Evolutionary conservation across 1,140 invertebrate species (phyloP), one percentile per base, ranked within the genome.

Genomic region (Cydia amplana): DNA sequence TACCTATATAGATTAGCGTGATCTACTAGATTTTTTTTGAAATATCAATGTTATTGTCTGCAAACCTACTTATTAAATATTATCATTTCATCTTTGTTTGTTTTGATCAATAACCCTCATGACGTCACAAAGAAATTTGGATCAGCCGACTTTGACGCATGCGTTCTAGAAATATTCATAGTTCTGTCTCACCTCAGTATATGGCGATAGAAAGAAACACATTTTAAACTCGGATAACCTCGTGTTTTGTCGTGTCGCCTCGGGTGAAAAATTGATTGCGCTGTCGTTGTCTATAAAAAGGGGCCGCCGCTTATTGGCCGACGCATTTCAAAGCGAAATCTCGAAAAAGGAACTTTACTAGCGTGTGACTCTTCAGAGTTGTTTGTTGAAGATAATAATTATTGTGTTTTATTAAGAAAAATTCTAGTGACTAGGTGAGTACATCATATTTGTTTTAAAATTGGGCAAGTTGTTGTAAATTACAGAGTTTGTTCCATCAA

Each of bases 91-190:
- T 70, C 32, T 36, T 70, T 70, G 65, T 70, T 70, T 70, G 32
- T 70, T 70, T 40, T 70, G 65, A 70, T 70, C 65, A 70, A 70
- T 70, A 70, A 70, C 65, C 65, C 65, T 18, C 65, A 67, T 70
- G 65, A 78, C 82, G 80, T 83, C 78, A 82, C 78, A 80, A 82
- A 82, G 79, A 74, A 79, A 72, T 51, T 75, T 36, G n/a, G 65
- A 70, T 70, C 65, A 70, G 28, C 65, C 28, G 65, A 70, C 65
- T 36, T 70, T 70, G 65, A 78, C 81, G 70, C 75, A 51, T 20
- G 78, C 67, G 72, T 82, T 82, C 81, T 76, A 82, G 79, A 82
- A 82, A 76, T 49, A 36, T 65, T 73, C 40, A 40, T 60, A 67
- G 16, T 46, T 32, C 60, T 77, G 7, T 82, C 73, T 76, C 79